phyloP scores from a whole-genome alignment of 2,113 vertebrate genomes.

The Sander vitreus region DNA sequence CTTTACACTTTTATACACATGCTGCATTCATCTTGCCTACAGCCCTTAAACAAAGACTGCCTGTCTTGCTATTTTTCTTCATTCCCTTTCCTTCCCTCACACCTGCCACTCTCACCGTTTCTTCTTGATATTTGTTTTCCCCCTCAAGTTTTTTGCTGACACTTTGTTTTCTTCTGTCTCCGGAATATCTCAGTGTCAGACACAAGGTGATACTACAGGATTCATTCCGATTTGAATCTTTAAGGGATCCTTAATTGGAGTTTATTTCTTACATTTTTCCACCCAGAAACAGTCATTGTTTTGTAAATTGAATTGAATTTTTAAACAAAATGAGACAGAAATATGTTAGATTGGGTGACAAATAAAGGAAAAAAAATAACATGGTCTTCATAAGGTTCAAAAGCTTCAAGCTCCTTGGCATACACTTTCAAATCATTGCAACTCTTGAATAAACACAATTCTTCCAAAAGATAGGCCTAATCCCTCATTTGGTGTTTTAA shows the following conservation, averaged over 20 bases:
- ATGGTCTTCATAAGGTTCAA: not conserved
- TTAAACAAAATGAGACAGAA: not conserved
- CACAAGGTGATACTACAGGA: slow-evolving; percentile 18
- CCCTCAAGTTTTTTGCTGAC: slow-evolving; percentile 53
- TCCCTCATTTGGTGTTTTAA: not conserved
- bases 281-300: not conserved
- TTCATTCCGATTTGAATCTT: not conserved
- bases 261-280: not conserved
- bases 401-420: not conserved
- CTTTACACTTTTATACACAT: slow-evolving; percentile 54
- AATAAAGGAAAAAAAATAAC: not conserved
- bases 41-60: slow-evolving; percentile 53
- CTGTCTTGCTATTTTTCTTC: slow-evolving; percentile 54
- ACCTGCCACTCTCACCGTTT: slow-evolving; percentile 62
- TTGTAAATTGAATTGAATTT: too few relatives aligned
- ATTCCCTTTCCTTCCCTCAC: slow-evolving; percentile 29
- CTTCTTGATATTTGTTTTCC: slow-evolving; percentile 66
- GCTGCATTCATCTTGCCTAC: slow-evolving; percentile 69
- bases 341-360: not conserved
- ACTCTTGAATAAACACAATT: not conserved
- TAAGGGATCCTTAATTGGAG: not conserved
- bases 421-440: not conserved
- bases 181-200: slow-evolving; percentile 26
- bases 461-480: not conserved
- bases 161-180: slow-evolving; percentile 40